phyloP scores from a whole-genome alignment of 2,113 vertebrate genomes.

The Seriola rivoliana region DNA sequence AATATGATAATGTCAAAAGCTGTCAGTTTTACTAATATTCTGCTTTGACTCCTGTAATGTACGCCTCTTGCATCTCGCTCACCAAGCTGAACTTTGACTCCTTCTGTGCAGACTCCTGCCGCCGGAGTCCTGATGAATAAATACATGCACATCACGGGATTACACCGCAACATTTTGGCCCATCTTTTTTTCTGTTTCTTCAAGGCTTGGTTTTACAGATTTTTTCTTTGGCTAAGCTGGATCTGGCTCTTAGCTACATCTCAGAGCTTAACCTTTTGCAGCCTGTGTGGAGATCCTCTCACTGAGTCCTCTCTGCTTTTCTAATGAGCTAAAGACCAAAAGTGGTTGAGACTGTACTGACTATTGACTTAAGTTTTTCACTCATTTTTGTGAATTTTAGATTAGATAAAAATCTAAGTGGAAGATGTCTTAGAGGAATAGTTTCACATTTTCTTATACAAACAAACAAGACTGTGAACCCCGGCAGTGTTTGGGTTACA shows the following conservation, averaged over 20 bases:
- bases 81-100: neutral
- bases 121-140: neutral
- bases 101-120: too few relatives aligned
- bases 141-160: neutral
- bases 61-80: neutral
- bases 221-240: neutral
- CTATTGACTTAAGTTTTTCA: neutral
- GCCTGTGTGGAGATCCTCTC: neutral
- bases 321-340: neutral
- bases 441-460: too few relatives aligned
- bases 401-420: neutral
- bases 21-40: conserved; percentile 20
- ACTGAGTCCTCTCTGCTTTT: neutral
- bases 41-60: conserved; percentile 5
- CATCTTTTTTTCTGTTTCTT: neutral
- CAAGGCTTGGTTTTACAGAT: neutral
- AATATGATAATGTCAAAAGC: conserved; percentile 15
- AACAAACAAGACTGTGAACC: neutral
- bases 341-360: neutral
- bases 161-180: neutral
- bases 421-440: too few relatives aligned
- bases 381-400: neutral
- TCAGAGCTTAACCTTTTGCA: neutral
- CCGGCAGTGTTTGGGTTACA: neutral
- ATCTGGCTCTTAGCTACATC: neutral